Conservation (phyloP, 2,113 vertebrate genomes). For the Xenus cinereus region DNA sequence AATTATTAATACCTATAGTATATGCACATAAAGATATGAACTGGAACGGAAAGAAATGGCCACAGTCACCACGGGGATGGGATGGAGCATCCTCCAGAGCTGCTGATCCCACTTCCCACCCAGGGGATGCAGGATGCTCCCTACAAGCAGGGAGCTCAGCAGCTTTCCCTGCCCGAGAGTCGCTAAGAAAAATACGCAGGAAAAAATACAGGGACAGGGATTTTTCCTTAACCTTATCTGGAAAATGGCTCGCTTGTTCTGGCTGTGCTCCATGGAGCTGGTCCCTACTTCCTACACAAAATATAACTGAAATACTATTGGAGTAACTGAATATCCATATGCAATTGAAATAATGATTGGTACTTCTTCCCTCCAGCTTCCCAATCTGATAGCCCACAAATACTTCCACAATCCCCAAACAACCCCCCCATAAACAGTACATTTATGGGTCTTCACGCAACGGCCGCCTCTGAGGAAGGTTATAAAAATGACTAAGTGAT, state of each 20-base stretch:
- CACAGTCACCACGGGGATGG: rapidly evolving
- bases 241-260: neutral
- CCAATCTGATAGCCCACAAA: rapidly evolving
- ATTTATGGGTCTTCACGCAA: rapidly evolving
- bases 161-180: neutral
- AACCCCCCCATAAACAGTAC: rapidly evolving
- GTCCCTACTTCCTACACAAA: neutral
- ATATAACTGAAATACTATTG: no score
- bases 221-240: neutral
- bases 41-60: neutral
- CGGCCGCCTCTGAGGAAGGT: rapidly evolving
- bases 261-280: neutral
- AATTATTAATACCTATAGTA: rapidly evolving
- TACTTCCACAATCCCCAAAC: neutral
- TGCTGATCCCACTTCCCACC: neutral
- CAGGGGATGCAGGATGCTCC: neutral
- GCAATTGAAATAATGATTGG: neutral
- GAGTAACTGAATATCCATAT: neutral
- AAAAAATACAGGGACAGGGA: rapidly evolving
- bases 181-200: no score
- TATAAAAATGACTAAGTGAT: rapidly evolving
- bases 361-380: neutral
- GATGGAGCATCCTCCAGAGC: neutral
- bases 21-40: neutral
- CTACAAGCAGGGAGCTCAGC: neutral